Base-by-base conservation (phyloP, 64 coral and sea anemone species). In the Porites australiensis region DNA sequence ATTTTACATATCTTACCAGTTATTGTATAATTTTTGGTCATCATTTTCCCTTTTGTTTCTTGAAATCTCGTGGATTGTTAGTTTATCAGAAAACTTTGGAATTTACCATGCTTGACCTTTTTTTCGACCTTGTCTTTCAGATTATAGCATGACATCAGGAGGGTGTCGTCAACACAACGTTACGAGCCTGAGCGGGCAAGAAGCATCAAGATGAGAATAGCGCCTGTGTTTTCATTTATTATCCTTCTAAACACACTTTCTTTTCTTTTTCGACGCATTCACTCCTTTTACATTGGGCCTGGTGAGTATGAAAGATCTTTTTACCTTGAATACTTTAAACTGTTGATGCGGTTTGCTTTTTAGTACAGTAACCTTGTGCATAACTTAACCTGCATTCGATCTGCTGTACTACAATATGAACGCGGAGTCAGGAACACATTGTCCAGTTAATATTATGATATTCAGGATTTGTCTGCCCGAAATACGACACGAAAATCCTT, bases 251-350 rank as follows among this genome's bases (percentile, higher is more conserved):
- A 27, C 14, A 6, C 21, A 6, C 16, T 63, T 10, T 52, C 21
- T 60, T 10, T 68, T 6, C 6, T 49, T 51, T 49, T 19, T 51
- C 2, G 43, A 19, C 47, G 14, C 15, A 50, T 19, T 49, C 44
- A 45, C 1, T 84, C 23, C 69, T 68, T 84, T 49, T 84, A 84
- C 44, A 69, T 84, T 21, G 63, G 81, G 51, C 61, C 45, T 84
- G 81, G 81, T 84, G 53, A n/a, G 81, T 69, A 68, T 49, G 62
- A 45, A 9, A 47, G 13, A 14, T 45, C 48, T 13, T 14, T 3
- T 58, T 27, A 23, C 51, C 20, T 57, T 5, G 27, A 37, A 74
- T 8, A 46, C 8, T 14, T 47, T 45, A 13, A 47, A 10, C 14
- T 74, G 13, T 74, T 74, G 5, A 48, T 74, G 72, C 27, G 27